Percentiles rank a stretch among this genome's conserved stretches.
Evolutionary conservation across 2,113 vertebrate genomes (phyloP).

Genomic region (Corynorhinus townsendii): DNA sequence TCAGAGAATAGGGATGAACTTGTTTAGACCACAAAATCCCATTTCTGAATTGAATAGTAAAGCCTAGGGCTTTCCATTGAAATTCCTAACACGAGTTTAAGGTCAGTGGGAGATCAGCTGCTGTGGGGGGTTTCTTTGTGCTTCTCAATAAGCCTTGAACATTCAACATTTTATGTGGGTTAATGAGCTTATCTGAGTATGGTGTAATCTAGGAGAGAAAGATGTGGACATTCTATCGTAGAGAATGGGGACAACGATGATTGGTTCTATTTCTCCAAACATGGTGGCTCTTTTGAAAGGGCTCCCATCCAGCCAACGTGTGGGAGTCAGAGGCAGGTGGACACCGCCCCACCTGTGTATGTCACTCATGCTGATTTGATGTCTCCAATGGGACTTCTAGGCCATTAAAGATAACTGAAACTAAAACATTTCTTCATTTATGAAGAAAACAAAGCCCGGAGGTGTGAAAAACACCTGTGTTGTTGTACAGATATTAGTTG

Average conservation of each 20-base stretch:
- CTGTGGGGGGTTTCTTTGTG: background rate
- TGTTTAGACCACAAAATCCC: background rate
- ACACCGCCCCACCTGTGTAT: too few species aligned
- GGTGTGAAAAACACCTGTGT: background rate
- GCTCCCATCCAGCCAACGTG: rapidly evolving
- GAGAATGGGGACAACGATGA: background rate
- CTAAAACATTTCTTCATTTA: background rate
- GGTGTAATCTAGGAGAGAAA: background rate
- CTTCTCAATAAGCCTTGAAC: background rate
- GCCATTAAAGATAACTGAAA: background rate
- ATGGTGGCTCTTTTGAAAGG: background rate
- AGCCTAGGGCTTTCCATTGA: background rate
- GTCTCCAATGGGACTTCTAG: background rate
- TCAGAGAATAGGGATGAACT: background rate
- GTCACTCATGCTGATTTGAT: background rate
- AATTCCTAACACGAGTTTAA: background rate
- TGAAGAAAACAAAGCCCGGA: background rate
- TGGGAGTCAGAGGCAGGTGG: background rate
- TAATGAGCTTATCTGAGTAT: background rate
- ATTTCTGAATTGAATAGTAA: background rate
- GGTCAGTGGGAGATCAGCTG: background rate
- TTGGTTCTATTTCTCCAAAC: background rate
- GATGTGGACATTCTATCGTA: background rate
- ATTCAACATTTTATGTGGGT: background rate
- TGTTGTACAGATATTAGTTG: background rate